A percentile compares a stretch with the other conserved stretches of the same genome.
Conservation (phyloP, 2,113 vertebrate genomes). For the Todiramphus saurophagus region DNA sequence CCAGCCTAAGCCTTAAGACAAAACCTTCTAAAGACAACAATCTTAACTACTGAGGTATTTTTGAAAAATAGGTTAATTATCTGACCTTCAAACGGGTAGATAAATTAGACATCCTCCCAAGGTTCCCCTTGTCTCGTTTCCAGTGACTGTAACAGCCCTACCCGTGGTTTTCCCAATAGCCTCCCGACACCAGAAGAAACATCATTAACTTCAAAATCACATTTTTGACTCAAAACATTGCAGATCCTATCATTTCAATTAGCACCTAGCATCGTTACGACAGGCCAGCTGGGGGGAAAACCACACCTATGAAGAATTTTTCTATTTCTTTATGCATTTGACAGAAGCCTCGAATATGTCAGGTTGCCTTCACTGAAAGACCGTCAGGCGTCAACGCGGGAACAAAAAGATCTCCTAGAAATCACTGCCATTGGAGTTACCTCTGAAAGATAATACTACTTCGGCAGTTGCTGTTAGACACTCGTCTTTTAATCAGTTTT, state of each 20-base stretch:
- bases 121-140: neutral
- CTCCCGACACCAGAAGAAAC: neutral
- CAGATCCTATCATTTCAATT: neutral
- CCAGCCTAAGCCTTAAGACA: neutral
- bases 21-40: neutral
- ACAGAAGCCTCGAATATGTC: neutral
- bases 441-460: neutral
- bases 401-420: conserved; percentile 10
- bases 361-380: neutral
- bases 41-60: neutral
- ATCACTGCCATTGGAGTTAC: neutral
- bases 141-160: neutral
- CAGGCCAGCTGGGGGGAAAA: neutral
- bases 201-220: neutral
- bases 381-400: neutral
- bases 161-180: neutral
- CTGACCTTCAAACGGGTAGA: neutral
- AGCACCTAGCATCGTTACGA: neutral
- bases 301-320: neutral
- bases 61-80: neutral
- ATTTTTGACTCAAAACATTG: neutral
- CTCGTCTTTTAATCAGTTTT: conserved; percentile 1
- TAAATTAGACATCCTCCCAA: neutral
- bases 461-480: neutral
- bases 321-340: neutral